Percentiles rank a stretch among this genome's conserved stretches.
phyloP scores from a whole-genome alignment of 2,888 invertebrate genomes.

The Amiota minor region DNA sequence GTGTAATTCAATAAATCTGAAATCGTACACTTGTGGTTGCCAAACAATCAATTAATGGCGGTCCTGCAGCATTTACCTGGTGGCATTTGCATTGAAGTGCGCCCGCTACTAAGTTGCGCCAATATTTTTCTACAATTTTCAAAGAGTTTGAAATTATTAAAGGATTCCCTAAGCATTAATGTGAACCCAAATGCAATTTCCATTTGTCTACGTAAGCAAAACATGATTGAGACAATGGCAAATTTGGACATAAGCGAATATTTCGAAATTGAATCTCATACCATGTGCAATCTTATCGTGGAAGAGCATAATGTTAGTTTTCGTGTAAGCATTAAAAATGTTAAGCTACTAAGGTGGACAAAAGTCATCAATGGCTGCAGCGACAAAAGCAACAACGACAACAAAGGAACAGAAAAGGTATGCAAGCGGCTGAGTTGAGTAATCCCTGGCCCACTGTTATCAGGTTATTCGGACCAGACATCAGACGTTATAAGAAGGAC shows the following conservation, averaged over 20 bases:
- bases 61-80: slow-evolving; percentile 43
- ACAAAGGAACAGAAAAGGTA: too few species aligned
- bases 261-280: slow-evolving; percentile 58
- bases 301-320: slow-evolving; percentile 62
- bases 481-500: too few species aligned
- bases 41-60: slow-evolving; percentile 50
- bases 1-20: too few species aligned
- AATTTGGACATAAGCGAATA: slow-evolving; percentile 45
- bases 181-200: slow-evolving; percentile 41
- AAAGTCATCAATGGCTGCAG: slow-evolving; percentile 17
- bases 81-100: slow-evolving; percentile 64
- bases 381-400: not conserved
- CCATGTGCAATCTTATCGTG: slow-evolving; percentile 58
- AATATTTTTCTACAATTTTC: slow-evolving; percentile 65
- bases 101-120: slow-evolving; percentile 67
- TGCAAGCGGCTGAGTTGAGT: too few species aligned
- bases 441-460: too few species aligned
- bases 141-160: slow-evolving; percentile 48
- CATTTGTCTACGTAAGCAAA: slow-evolving; percentile 40
- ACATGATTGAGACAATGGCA: slow-evolving; percentile 43
- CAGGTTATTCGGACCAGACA: too few species aligned
- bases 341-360: slow-evolving; percentile 38
- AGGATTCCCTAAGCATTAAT: slow-evolving; percentile 52
- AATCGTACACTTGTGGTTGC: not conserved
- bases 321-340: slow-evolving; percentile 59